Evolutionary conservation across 2,113 vertebrate genomes (phyloP).

Genomic region (Talpa occidentalis): DNA sequence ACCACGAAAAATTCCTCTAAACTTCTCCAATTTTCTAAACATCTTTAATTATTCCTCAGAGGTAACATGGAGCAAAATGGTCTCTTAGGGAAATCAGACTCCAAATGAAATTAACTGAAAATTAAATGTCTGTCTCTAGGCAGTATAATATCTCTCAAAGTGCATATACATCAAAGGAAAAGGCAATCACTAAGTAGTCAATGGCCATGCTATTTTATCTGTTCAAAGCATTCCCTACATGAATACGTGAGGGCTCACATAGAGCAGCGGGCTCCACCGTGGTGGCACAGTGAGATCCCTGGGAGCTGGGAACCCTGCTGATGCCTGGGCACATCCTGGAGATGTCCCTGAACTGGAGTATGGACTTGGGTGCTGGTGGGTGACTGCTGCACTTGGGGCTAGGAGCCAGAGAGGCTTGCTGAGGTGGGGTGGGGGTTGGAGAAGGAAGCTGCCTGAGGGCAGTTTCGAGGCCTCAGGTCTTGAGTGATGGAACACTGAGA

Average conservation of each 20-base stretch:
- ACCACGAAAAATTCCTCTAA: not conserved
- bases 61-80: not conserved
- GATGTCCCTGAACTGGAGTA: not conserved
- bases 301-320: no score
- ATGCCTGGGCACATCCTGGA: not conserved
- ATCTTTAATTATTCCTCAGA: not conserved
- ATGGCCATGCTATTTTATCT: not conserved
- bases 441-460: not conserved
- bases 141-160: not conserved
- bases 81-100: not conserved
- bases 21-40: not conserved
- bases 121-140: not conserved
- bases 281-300: rapidly evolving
- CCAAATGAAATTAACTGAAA: not conserved
- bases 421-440: not conserved
- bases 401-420: not conserved
- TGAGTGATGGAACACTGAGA: not conserved
- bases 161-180: not conserved
- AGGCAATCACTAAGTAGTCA: not conserved
- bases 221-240: not conserved
- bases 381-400: not conserved
- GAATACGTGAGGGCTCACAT: not conserved
- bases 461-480: not conserved
- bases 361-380: no score
- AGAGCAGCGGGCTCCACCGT: not conserved